phyloP scores from a whole-genome alignment of 2,888 invertebrate genomes.

The Phortica okadai region DNA sequence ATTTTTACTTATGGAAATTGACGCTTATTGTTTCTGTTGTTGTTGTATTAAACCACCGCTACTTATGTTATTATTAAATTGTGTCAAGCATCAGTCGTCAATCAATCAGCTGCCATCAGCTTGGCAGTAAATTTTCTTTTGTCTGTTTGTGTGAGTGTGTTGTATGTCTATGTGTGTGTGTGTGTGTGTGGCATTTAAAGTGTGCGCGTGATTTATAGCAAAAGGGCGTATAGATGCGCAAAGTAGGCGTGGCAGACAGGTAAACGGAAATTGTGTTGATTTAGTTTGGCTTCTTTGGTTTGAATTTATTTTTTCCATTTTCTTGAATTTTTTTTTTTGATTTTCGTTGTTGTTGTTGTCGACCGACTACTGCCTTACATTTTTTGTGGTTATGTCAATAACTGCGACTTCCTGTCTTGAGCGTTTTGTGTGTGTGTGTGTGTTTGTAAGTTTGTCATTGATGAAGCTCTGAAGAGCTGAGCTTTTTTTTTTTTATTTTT shows the following conservation, averaged over 20 bases:
- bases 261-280: conserved; percentile 2
- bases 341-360: neutral
- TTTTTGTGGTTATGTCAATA: conserved; percentile 25
- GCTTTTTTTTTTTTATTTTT: neutral
- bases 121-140: neutral
- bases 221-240: neutral
- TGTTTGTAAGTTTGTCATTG: neutral
- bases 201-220: neutral
- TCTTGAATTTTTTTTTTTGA: neutral
- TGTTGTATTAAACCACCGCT: conserved; percentile 37
- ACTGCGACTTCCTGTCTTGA: conserved; percentile 13
- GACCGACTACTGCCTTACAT: neutral
- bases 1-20: conserved; percentile 58
- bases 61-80: conserved; percentile 50
- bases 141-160: neutral
- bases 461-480: neutral
- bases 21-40: conserved; percentile 52
- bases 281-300: neutral
- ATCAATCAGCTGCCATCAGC: conserved; percentile 3
- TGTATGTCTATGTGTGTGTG: neutral
- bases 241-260: neutral
- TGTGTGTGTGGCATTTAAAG: neutral
- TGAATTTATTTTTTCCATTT: neutral
- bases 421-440: conserved; percentile 7
- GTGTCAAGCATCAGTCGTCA: conserved; percentile 58